Evolutionary conservation across 1,140 invertebrate species (phyloP).

Genomic region (Oreohelix idahoensis): DNA sequence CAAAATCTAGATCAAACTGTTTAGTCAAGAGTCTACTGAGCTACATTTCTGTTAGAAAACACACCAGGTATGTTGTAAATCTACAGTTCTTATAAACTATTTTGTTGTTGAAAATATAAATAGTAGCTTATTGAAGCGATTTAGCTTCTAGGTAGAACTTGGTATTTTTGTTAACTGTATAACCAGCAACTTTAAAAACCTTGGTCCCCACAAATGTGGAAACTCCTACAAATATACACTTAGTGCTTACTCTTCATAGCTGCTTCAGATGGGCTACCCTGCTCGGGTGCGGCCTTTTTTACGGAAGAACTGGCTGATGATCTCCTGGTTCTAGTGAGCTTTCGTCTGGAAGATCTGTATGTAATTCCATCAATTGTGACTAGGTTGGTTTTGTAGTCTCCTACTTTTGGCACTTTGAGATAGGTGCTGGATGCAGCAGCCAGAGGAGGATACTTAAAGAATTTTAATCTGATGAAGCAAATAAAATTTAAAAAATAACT

Average conservation of each 20-base stretch:
- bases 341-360: not conserved
- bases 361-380: conserved; percentile 6
- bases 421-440: not conserved
- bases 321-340: not conserved
- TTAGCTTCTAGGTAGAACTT: too few species aligned
- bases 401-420: not conserved
- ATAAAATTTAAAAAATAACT: too few species aligned
- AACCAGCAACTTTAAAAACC: too few species aligned
- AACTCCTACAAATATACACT: not conserved
- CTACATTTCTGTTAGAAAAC: too few species aligned
- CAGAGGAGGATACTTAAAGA: not conserved
- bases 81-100: too few species aligned
- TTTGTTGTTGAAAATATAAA: too few species aligned
- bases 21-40: too few species aligned
- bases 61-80: too few species aligned
- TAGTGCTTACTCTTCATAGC: not conserved
- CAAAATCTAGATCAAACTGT: too few species aligned
- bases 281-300: not conserved
- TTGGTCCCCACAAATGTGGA: not conserved
- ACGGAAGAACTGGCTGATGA: not conserved
- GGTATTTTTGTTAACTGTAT: too few species aligned
- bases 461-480: not conserved
- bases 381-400: not conserved
- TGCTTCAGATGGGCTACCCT: not conserved
- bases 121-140: too few species aligned